Evolutionary conservation across 2,113 vertebrate genomes (phyloP).

Genomic region (Brachyistius frenatus): DNA sequence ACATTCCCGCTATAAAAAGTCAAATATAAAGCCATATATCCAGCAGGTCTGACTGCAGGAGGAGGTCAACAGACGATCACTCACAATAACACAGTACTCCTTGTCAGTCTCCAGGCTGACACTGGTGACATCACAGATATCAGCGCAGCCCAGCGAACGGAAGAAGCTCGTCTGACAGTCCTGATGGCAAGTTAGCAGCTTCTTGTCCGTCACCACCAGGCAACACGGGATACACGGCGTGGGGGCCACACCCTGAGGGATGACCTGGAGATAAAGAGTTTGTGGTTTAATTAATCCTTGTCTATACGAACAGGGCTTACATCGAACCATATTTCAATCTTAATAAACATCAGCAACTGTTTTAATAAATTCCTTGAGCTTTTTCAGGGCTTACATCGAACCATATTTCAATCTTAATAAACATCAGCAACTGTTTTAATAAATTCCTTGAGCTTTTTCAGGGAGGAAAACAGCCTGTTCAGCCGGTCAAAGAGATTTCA

Average conservation of each 20-base stretch:
- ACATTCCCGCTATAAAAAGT: not conserved
- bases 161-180: conserved; percentile 99
- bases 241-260: conserved; percentile 91
- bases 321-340: not conserved
- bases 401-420: too few relatives aligned
- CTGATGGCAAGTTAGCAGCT: conserved; percentile 93
- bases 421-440: too few relatives aligned
- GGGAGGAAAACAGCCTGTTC: too few relatives aligned
- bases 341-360: too few relatives aligned
- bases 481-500: not conserved
- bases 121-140: conserved; percentile 83
- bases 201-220: conserved; percentile 90
- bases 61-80: conserved; percentile 23
- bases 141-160: conserved; percentile 88
- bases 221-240: conserved; percentile 94
- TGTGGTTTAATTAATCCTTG: not conserved
- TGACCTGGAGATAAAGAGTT: conserved; percentile 83
- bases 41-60: not conserved
- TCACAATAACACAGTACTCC: conserved; percentile 95
- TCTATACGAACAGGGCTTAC: not conserved
- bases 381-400: too few relatives aligned
- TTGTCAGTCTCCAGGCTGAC: conserved; percentile 85
- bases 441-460: too few relatives aligned
- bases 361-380: too few relatives aligned
- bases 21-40: not conserved